Evolutionary conservation across 1,140 invertebrate genomes (phyloP), one percentile per base, ranked within the genome.

Genomic region (Physella acuta): DNA sequence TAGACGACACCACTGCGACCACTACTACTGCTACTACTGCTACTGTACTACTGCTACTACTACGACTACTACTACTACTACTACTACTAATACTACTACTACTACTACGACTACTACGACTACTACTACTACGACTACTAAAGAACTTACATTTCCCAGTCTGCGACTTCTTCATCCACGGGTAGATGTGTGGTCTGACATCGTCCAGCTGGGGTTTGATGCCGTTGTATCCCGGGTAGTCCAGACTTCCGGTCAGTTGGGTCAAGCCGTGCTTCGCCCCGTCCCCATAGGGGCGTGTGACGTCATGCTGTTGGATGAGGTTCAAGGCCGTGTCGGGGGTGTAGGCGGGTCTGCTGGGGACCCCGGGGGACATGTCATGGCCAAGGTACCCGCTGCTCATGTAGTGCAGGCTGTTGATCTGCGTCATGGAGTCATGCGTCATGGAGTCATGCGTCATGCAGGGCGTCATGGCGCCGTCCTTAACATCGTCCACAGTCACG

Each of bases 81-180:
- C n/a, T n/a, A n/a, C n/a, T n/a, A n/a, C n/a, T n/a, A n/a, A n/a
- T n/a, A n/a, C n/a, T n/a, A n/a, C n/a, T n/a, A n/a, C n/a, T n/a
- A n/a, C n/a, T n/a, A n/a, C n/a, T n/a, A n/a, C n/a, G n/a, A n/a
- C 8, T 11, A 56, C 17, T 26, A 14, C 24, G 53, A 5, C 17
- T n/a, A n/a, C 28, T 14, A 17, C 53, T 17, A 56, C 11, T 8
- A 56, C 8, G 53, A 11, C 17, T 56, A 14, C 26, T 14, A 44
- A 20, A 44, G 5, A 20, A 39, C 61, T 49, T 34, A 63, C 61
- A 1, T 30, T 51, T 51, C 3, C 61, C 61, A 26, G 26, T 28
- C 16, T 63, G 39, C 1, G 61, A 49, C 37, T 60, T 60, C 24
- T 63, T 52, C 61, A 52, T 63, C 37, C 49, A 52, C 30, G 61